Percentiles rank a stretch among this genome's conserved stretches.
These are phyloP conservation scores for Zoanthus solanderi DNA, from an alignment of 92 coral and sea anemone genomes.

Conservation along the genomic window DNA sequence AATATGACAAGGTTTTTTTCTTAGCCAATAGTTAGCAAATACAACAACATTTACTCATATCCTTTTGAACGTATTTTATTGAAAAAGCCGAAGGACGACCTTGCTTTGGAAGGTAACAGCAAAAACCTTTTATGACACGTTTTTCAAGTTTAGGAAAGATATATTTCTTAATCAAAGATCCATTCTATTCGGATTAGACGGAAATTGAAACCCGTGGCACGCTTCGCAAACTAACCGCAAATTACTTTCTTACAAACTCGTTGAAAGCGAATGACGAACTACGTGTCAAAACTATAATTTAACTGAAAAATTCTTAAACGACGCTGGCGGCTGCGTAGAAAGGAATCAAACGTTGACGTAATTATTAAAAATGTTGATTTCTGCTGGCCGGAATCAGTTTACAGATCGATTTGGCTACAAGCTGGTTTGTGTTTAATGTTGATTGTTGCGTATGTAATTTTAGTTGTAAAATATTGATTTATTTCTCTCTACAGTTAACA, in stretches of 20 bases:
- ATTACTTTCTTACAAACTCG: slow-evolving; percentile 8
- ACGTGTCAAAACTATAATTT: background rate
- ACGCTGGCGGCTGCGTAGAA: background rate
- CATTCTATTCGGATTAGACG: slow-evolving; percentile 47
- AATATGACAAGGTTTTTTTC: slow-evolving; percentile 41
- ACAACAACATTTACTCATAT: slow-evolving; percentile 46
- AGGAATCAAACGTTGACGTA: background rate
- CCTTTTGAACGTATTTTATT: slow-evolving; percentile 48
- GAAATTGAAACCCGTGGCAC: slow-evolving; percentile 67
- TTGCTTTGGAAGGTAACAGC: slow-evolving; percentile 12
- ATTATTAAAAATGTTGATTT: background rate
- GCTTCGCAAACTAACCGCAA: slow-evolving; percentile 30
- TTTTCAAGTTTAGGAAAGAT: slow-evolving; percentile 33
- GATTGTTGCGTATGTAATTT: slow-evolving; percentile 55
- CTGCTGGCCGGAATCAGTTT: background rate
- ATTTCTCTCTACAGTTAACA: background rate
- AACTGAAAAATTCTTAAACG: background rate
- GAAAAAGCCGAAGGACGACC: slow-evolving; percentile 26
- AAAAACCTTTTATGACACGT: background rate
- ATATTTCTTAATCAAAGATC: slow-evolving; percentile 58
- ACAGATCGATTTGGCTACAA: background rate
- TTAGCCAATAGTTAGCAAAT: slow-evolving; percentile 48
- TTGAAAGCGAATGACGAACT: background rate
- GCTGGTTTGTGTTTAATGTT: slow-evolving; percentile 11
- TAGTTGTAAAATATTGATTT: slow-evolving; percentile 60